Percentiles rank a stretch among this genome's conserved stretches.
phyloP scores from a whole-genome alignment of 2,797 vertebrate species.

The Chrysocyon brachyurus region DNA sequence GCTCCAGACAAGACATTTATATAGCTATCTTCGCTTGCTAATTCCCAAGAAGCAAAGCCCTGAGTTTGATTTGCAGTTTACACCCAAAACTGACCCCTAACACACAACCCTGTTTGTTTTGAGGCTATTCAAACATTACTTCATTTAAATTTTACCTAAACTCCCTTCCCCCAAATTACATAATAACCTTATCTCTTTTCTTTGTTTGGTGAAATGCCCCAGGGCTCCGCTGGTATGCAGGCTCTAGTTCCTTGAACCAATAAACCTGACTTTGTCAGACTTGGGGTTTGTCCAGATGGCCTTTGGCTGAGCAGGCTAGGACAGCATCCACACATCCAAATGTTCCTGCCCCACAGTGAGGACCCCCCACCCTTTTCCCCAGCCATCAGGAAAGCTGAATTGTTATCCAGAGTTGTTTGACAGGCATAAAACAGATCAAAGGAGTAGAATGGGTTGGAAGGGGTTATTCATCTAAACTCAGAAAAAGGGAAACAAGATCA shows the following conservation, averaged over 20 bases:
- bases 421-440: background rate
- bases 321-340: background rate
- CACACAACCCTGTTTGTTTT: background rate
- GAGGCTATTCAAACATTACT: background rate
- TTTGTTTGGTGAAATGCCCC: background rate
- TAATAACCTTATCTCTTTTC: background rate
- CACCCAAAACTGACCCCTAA: background rate
- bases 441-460: background rate
- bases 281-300: background rate
- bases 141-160: background rate
- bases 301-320: background rate
- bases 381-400: background rate
- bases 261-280: background rate
- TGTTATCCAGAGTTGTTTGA: background rate
- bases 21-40: background rate
- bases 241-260: background rate
- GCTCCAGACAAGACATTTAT: background rate
- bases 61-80: background rate
- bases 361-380: background rate
- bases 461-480: background rate
- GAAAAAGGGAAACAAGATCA: background rate
- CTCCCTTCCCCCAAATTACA: background rate
- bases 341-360: too few species aligned
- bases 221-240: background rate
- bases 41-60: background rate